Base-by-base conservation (phyloP, 2,113 vertebrate genomes). In the Burhinus bistriatus region DNA sequence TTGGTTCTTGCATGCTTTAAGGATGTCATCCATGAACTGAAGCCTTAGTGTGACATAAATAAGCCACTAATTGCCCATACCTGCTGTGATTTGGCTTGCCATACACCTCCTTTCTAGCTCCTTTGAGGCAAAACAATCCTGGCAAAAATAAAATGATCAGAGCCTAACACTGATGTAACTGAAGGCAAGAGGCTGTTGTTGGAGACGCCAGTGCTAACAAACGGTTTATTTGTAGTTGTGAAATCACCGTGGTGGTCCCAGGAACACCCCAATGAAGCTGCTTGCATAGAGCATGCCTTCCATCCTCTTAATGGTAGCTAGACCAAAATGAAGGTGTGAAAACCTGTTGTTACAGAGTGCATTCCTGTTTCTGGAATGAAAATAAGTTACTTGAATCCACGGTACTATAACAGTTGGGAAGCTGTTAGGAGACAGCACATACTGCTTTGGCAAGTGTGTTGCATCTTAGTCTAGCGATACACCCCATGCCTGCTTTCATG, bases 231-330 rank as follows among this genome's bases (percentile, higher is more conserved):
- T 85, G 32, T 69, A 16, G 18, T 10, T 85, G 23, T 52, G 73
- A 51, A 59, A 19, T 42, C 30, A 5, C 54, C 93, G 59, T 51
- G 69, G 70, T 34, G 65, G 27, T 64, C 40, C 34, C 61, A 36
- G 65, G 55, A 84, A 9, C 47, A 32, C 30, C 15, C 5, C 2
- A 3, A 0, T 47, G 42, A 78, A 84, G 38, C 27, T 23, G 45
- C 44, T 82, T n/a, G 30, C 1, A 5, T 23, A 44, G 40, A 40
- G 10, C 0, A 0, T 70, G 44, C 47, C 34, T 84, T 62, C 47
- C 17, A 23, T 44, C 61, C 40, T 49, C n/a, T 21, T 15, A 11
- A 34, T 7, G 32, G 26, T 22, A 55, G 52, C 44, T 9, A 57
- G 52, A 45, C 18, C 5, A 15, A 36, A 72, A 26, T 2, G 32